phyloP scores from a whole-genome alignment of 2,113 vertebrate species.

The Trinectes maculatus region DNA sequence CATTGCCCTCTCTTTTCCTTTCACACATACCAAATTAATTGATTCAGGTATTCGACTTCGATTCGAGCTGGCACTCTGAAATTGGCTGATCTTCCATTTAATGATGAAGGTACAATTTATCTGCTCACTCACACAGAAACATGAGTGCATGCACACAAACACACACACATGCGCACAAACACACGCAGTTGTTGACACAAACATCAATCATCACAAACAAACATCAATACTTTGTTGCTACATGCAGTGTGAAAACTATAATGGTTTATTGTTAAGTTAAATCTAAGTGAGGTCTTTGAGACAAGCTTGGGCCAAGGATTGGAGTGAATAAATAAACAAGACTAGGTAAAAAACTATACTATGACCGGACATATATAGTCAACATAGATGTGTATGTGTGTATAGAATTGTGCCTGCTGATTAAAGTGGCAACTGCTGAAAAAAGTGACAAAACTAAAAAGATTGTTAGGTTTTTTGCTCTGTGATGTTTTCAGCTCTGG shows the following conservation, averaged over 20 bases:
- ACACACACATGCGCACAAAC: not conserved
- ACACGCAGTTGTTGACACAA: not conserved
- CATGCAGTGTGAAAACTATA: not conserved
- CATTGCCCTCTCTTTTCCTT: not conserved
- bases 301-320: not conserved
- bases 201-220: constrained; percentile 1
- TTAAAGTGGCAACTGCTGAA: no score
- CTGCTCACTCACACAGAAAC: not conserved
- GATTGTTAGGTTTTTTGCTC: no score
- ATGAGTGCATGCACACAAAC: no score
- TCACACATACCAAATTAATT: constrained; percentile 1
- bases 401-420: no score
- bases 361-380: no score
- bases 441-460: no score
- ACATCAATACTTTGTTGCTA: not conserved
- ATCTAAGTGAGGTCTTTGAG: not conserved
- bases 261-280: not conserved
- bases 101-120: not conserved
- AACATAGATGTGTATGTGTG: no score
- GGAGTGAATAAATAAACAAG: not conserved
- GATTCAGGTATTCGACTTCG: constrained; percentile 16
- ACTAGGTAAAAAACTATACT: no score
- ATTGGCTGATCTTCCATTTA: constrained; percentile 3
- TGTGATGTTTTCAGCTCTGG: no score
- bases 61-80: not conserved